phyloP scores from a whole-genome alignment of 30 jellyfish, hydroid and myxozoan species.

The Catostylus mosaicus region DNA sequence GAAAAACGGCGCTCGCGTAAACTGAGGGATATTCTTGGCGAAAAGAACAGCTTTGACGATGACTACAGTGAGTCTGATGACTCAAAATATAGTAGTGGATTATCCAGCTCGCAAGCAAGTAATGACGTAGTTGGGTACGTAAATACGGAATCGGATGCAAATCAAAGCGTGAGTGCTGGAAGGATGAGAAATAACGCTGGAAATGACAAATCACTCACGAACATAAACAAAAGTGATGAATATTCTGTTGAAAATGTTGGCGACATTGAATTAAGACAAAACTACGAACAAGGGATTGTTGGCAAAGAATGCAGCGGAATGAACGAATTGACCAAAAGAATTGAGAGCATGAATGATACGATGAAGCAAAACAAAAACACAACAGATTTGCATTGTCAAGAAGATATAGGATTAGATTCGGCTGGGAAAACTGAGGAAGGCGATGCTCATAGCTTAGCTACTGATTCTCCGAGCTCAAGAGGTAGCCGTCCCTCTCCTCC shows the following conservation, averaged over 20 bases:
- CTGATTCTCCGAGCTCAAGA: background rate
- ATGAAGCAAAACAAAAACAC: conserved; percentile 8
- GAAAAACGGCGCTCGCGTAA: conserved; percentile 19
- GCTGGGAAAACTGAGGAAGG: conserved; percentile 39
- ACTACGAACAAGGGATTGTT: conserved; percentile 23
- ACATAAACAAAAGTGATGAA: conserved; percentile 31
- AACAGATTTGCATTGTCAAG: conserved; percentile 2
- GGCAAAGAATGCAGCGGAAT: conserved; percentile 56
- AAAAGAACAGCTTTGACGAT: conserved; percentile 15
- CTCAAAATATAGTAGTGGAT: conserved; percentile 11
- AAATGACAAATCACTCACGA: background rate
- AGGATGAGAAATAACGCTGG: conserved; percentile 6
- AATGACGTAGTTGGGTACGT: background rate
- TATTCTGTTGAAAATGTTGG: conserved; percentile 18
- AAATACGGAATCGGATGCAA: background rate
- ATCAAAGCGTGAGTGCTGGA: conserved; percentile 9
- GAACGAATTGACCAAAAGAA: conserved; percentile 63
- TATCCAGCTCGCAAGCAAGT: conserved; percentile 10
- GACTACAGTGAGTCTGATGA: conserved; percentile 53
- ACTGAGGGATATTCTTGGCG: conserved; percentile 58
- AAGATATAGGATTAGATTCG: conserved; percentile 35
- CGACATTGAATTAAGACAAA: conserved; percentile 11
- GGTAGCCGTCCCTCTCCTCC: background rate
- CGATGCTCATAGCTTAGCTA: too few relatives aligned
- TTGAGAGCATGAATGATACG: conserved; percentile 44